Conservation (phyloP, 2,797 vertebrate genomes). For the Crocodylus rhombifer region DNA sequence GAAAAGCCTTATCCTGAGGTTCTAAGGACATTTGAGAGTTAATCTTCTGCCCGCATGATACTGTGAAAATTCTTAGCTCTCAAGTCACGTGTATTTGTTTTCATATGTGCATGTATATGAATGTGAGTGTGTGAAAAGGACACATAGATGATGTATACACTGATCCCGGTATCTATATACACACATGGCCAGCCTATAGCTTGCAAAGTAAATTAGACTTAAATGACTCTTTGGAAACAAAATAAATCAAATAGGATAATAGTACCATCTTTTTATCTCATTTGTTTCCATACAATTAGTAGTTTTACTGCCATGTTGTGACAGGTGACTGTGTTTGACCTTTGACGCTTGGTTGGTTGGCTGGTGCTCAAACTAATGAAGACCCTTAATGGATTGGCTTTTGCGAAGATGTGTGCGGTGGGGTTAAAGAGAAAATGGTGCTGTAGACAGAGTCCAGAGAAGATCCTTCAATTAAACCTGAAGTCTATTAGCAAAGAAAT, state of each 20-base stretch:
- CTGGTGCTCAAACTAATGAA: conserved; percentile 85
- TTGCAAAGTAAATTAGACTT: conserved; percentile 82
- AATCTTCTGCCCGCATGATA: not conserved
- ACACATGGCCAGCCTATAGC: conserved; percentile 62
- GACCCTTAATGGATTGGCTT: conserved; percentile 85
- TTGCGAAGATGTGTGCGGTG: conserved; percentile 77
- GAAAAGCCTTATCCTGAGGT: not conserved
- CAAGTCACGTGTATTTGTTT: not conserved
- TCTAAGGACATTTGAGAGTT: not conserved
- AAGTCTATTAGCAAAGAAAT: conserved; percentile 85
- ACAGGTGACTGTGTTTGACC: conserved; percentile 86
- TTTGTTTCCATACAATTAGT: conserved; percentile 86
- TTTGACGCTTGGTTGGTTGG: conserved; percentile 84
- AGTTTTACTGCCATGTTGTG: conserved; percentile 86
- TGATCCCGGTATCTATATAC: conserved; percentile 41
- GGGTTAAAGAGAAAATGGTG: conserved; percentile 82
- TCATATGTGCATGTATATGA: not conserved
- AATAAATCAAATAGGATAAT: conserved; percentile 85
- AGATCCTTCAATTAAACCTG: conserved; percentile 85
- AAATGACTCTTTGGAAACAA: conserved; percentile 84
- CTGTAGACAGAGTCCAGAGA: conserved; percentile 83
- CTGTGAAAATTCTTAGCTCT: conserved; percentile 17
- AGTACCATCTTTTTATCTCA: conserved; percentile 85
- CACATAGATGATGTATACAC: rapidly evolving
- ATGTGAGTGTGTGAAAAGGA: not conserved